phyloP scores from a whole-genome alignment of 2,888 invertebrate genomes.

The Mythimna albipuncta region DNA sequence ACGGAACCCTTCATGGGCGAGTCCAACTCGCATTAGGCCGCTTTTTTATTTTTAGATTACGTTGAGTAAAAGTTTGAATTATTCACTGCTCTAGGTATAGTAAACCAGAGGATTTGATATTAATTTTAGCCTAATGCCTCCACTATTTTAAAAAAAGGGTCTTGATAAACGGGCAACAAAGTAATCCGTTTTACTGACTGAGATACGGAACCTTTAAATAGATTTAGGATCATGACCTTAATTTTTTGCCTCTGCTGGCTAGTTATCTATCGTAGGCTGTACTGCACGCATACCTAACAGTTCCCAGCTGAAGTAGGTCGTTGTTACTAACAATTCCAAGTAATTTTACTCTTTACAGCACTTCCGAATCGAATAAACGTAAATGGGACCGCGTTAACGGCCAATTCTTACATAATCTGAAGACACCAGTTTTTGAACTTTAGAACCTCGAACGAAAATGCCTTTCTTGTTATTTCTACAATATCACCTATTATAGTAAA shows the following conservation, averaged over 20 bases:
- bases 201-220: too few relatives aligned
- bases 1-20: too few relatives aligned
- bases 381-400: slow-evolving; percentile 6
- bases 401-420: slow-evolving; percentile 30
- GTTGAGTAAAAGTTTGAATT: too few relatives aligned
- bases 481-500: neutral
- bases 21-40: too few relatives aligned
- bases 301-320: neutral
- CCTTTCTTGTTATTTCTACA: slow-evolving; percentile 9
- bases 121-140: neutral
- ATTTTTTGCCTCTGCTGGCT: neutral
- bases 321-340: slow-evolving; percentile 2
- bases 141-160: too few relatives aligned
- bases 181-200: too few relatives aligned
- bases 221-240: neutral
- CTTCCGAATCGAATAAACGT: slow-evolving; percentile 35
- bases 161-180: too few relatives aligned
- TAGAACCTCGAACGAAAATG: slow-evolving; percentile 8
- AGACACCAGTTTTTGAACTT: slow-evolving; percentile 21
- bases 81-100: too few relatives aligned
- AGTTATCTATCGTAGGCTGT: neutral
- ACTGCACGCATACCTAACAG: neutral
- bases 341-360: slow-evolving; percentile 17
- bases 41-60: too few relatives aligned
- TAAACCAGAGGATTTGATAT: too few relatives aligned